Conservation (phyloP, 2,888 invertebrate genomes). For the Drosophila austrosaltans region DNA sequence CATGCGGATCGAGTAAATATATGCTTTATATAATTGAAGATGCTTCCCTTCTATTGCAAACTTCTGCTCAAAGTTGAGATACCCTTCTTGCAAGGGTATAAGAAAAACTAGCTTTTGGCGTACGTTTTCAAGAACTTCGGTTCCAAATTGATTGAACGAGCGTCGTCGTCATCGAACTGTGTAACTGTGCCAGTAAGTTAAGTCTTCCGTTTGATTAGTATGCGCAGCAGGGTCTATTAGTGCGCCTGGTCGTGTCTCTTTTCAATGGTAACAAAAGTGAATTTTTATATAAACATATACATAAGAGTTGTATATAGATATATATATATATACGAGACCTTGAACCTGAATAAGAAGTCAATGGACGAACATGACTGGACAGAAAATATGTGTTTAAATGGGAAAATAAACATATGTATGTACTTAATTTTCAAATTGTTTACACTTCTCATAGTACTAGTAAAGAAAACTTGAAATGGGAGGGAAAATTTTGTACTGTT, state of each 20-base stretch:
- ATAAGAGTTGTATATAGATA: no score
- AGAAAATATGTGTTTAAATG: no score
- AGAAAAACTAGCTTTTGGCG: slow-evolving; percentile 36
- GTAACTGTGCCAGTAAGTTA: slow-evolving; percentile 60
- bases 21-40: no score
- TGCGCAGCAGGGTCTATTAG: slow-evolving; percentile 53
- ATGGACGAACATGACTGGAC: slow-evolving; percentile 46
- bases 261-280: slow-evolving; percentile 64
- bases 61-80: no score
- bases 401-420: background rate
- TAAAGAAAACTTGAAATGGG: background rate
- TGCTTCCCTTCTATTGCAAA: no score
- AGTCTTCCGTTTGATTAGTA: slow-evolving; percentile 70
- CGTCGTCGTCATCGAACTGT: slow-evolving; percentile 37
- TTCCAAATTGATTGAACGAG: slow-evolving; percentile 19
- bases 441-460: slow-evolving; percentile 15
- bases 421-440: background rate
- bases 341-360: slow-evolving; percentile 73
- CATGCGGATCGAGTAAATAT: no score
- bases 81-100: no score
- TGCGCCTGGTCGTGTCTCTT: slow-evolving; percentile 21
- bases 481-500: background rate
- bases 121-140: slow-evolving; percentile 70
- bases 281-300: slow-evolving; percentile 34
- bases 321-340: slow-evolving; percentile 47